A percentile compares a stretch with the other conserved stretches of the same genome.
These are phyloP conservation scores for Biston stratarius DNA, from an alignment of 2,888 invertebrate species.

Conservation along the genomic window DNA sequence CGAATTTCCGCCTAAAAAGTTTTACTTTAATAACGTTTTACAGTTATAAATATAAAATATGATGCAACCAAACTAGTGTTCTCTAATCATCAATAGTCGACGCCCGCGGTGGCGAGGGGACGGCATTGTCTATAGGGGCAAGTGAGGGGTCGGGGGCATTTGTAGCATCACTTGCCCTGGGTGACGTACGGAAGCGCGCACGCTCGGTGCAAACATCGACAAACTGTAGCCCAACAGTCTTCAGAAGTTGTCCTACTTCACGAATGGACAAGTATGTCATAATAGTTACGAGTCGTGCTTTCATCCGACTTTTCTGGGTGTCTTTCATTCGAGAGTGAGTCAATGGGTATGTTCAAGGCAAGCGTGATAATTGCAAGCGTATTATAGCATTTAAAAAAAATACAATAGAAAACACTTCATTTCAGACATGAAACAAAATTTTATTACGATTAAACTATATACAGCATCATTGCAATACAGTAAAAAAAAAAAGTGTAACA, in stretches of 20 bases:
- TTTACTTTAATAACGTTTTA: background rate
- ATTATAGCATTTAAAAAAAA: no score
- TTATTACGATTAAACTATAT: no score
- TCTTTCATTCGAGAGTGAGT: no score
- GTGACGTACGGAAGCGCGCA: background rate
- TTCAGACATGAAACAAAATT: background rate
- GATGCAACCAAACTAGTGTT: conserved; percentile 23
- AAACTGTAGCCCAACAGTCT: background rate
- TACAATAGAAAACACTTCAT: no score
- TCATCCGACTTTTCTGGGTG: no score
- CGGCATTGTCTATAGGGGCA: conserved; percentile 7
- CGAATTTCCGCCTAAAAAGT: no score
- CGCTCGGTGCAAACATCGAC: background rate
- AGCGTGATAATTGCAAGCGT: no score
- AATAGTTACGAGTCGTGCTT: no score
- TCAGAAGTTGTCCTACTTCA: background rate
- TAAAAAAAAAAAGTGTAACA: no score
- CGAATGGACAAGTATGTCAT: no score
- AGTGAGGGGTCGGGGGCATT: conserved; percentile 8
- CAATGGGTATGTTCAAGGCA: no score
- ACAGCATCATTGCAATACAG: no score
- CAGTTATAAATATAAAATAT: conserved; percentile 27
- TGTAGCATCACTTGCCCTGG: background rate
- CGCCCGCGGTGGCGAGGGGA: conserved; percentile 31
- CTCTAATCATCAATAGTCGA: conserved; percentile 27